Evolutionary conservation across 92 coral and sea anemone genomes (phyloP).

Genomic region (Porites lobata): DNA sequence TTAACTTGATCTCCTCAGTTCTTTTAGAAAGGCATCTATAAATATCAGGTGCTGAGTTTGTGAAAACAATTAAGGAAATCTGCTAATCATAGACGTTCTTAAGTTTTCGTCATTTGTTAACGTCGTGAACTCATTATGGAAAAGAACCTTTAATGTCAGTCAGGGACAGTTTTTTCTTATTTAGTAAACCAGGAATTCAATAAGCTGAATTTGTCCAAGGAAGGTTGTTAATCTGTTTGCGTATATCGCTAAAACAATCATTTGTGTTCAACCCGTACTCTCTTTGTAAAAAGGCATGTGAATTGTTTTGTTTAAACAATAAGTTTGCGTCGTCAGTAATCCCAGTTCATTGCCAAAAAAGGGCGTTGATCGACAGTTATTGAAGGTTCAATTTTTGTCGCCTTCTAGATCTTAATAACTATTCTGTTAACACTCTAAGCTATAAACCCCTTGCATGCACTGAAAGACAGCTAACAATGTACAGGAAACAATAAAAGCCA

Average conservation of each 20-base stretch:
- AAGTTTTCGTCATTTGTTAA: too few relatives aligned
- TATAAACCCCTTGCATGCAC: slow-evolving; percentile 2
- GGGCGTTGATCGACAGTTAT: slow-evolving; percentile 10
- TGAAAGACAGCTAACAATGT: slow-evolving; percentile 9
- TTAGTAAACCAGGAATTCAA: neutral
- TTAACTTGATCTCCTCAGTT: too few relatives aligned
- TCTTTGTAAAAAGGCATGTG: neutral
- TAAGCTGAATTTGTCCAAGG: neutral
- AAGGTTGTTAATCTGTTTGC: slow-evolving; percentile 4
- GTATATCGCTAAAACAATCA: slow-evolving; percentile 14
- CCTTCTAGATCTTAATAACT: neutral
- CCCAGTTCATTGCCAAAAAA: slow-evolving; percentile 8
- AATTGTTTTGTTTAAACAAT: slow-evolving; percentile 25
- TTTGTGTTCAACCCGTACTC: neutral
- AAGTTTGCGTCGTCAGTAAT: slow-evolving; percentile 7
- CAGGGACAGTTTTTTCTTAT: neutral
- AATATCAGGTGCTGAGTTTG: too few relatives aligned
- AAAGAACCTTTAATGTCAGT: neutral
- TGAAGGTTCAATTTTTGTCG: slow-evolving; percentile 7
- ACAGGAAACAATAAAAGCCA: slow-evolving; percentile 51
- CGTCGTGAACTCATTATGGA: too few relatives aligned
- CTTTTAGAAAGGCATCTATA: too few relatives aligned
- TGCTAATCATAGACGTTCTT: too few relatives aligned
- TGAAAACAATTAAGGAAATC: too few relatives aligned
- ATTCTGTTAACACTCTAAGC: neutral